Evolutionary conservation across 2,888 invertebrate species (phyloP), one percentile per base, ranked within the genome.

Genomic region (Odontomyia ornata): DNA sequence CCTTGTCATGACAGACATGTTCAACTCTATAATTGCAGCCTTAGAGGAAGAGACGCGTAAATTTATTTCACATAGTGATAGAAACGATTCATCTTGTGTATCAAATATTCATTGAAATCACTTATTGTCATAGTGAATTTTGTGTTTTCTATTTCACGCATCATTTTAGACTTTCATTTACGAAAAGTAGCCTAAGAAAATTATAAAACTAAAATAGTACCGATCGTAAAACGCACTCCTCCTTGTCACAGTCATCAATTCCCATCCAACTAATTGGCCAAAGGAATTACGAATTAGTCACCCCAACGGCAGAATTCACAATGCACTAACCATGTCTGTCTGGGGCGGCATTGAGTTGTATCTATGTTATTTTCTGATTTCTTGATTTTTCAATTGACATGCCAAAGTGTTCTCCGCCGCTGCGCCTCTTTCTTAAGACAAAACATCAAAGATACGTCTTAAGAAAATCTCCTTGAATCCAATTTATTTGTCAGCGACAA

Each of bases 401-500:
- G 9, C n/a, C n/a, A 13, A 52, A 52, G 4, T 15, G 52, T 52
- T 52, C 15, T 13, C n/a, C n/a, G n/a, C n/a, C 52, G 52, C 3
- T 52, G 52, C 52, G 52, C 52, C 7, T 52, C 52, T 52, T 52
- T 52, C 18, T 52, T 13, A 52, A 52, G 52, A 52, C 52, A 52
- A 36, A 36, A 36, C 36, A 36, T 36, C 36, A 36, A 52, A 13
- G 15, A 15, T n/a, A 15, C 52, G 13, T 15, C 13, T 4, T 4
- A 52, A 52, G 7, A 52, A 52, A 36, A 36, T 36, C 36, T 36
- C 52, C 18, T 52, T 15, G 52, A 13, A 18, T 52, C 52, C 52
- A 52, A 52, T 52, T 52, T 52, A 52, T 52, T n/a, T 52, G 52
- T 52, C 52, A 52, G 13, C 52, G 52, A 52, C 52, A 52, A 52